Conservation (phyloP, 2,888 invertebrate genomes). For the Hirtodrosophila alboralis region DNA sequence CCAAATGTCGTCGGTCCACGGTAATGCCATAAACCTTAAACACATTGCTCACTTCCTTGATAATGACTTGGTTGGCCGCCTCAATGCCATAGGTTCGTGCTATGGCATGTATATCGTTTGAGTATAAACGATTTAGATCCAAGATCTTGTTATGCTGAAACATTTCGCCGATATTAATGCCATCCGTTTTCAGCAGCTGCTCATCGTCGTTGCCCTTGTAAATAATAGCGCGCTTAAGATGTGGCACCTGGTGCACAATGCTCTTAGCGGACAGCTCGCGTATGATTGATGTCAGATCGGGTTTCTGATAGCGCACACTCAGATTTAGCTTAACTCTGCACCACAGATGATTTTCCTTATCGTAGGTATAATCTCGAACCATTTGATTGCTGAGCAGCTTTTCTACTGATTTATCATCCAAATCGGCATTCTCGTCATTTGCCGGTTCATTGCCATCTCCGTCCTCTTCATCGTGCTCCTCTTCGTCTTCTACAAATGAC, state of each 20-base stretch:
- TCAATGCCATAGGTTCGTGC: constrained; percentile 97
- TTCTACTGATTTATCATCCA: constrained; percentile 64
- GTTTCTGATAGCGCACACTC: constrained; percentile 86
- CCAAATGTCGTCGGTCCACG: constrained; percentile 96
- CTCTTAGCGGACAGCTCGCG: constrained; percentile 89
- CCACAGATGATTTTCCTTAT: constrained; percentile 91
- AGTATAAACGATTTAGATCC: constrained; percentile 92
- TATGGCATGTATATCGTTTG: constrained; percentile 97
- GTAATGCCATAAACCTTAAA: constrained; percentile 98
- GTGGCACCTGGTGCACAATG: constrained; percentile 91
- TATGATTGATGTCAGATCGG: constrained; percentile 91
- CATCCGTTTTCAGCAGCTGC: constrained; percentile 95
- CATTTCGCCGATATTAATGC: constrained; percentile 96
- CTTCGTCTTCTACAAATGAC: constrained; percentile 53
- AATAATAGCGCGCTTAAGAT: constrained; percentile 93
- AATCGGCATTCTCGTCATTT: constrained; percentile 68
- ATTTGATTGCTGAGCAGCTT: constrained; percentile 80
- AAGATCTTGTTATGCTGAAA: constrained; percentile 91
- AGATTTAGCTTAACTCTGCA: constrained; percentile 91
- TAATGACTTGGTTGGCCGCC: constrained; percentile 95
- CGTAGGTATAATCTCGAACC: constrained; percentile 88
- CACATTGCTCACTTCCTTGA: constrained; percentile 97
- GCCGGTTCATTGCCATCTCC: constrained; percentile 77
- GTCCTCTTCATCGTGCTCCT: constrained; percentile 54
- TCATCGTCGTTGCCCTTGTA: constrained; percentile 88